Percentiles rank a stretch among this genome's conserved stretches.
Evolutionary conservation across 2,888 invertebrate genomes (phyloP).

Genomic region (Diploptera punctata): DNA sequence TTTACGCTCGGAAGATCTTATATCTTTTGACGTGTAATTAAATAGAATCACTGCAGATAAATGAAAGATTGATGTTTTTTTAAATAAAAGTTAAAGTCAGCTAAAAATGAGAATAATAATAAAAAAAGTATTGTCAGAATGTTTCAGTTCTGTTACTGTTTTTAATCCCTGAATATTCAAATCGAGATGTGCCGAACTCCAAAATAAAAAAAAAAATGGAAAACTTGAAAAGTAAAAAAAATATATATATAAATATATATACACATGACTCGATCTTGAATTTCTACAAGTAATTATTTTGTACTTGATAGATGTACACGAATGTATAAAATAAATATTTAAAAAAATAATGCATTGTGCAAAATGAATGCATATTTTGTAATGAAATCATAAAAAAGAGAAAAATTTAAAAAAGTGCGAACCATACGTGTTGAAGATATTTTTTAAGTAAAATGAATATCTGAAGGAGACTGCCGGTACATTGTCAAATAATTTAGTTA

Average conservation of each 20-base stretch:
- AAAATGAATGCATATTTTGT: slow-evolving; percentile 16
- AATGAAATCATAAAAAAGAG: slow-evolving; percentile 6
- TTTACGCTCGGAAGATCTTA: neutral
- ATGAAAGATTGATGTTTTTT: slow-evolving; percentile 29
- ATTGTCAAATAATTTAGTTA: slow-evolving; percentile 11
- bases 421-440: slow-evolving; percentile 14
- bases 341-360: slow-evolving; percentile 1
- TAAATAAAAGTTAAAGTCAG: slow-evolving; percentile 25
- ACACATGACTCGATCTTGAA: slow-evolving; percentile 17
- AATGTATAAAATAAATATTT: neutral
- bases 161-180: neutral
- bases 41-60: slow-evolving; percentile 9
- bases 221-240: neutral
- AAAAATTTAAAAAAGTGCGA: neutral
- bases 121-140: slow-evolving; percentile 11
- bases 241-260: neutral
- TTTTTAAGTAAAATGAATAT: slow-evolving; percentile 16
- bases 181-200: no score
- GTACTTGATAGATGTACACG: slow-evolving; percentile 19
- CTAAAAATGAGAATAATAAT: slow-evolving; percentile 10
- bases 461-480: slow-evolving; percentile 1
- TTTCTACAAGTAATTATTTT: slow-evolving; percentile 18
- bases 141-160: neutral
- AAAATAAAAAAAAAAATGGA: neutral
- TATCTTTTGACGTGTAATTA: neutral